Conservation (phyloP, 2,888 invertebrate species). For the Brachyptera risi region DNA sequence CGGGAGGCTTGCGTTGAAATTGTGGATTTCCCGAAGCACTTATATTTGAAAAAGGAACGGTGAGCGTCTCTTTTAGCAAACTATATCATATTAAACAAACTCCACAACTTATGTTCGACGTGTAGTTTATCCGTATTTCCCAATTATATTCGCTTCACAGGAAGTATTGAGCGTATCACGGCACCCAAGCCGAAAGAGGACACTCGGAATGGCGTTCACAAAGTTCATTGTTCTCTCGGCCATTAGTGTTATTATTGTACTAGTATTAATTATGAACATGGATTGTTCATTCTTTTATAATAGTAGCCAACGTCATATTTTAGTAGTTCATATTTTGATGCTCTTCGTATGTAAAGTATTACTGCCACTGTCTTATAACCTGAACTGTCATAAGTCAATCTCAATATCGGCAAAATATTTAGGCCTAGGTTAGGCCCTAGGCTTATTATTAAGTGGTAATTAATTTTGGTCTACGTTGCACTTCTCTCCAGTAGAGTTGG, state of each 20-base stretch:
- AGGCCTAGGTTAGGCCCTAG: background rate
- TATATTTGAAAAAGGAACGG: constrained; percentile 36
- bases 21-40: constrained; percentile 37
- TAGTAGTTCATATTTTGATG: too few relatives aligned
- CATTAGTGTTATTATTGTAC: constrained; percentile 30
- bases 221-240: constrained; percentile 52
- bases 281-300: too few relatives aligned
- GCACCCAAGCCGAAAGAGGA: constrained; percentile 49
- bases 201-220: constrained; percentile 53
- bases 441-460: too few relatives aligned
- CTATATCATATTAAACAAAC: constrained; percentile 23
- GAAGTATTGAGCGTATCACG: constrained; percentile 44
- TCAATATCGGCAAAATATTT: too few relatives aligned
- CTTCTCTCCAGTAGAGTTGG: too few relatives aligned
- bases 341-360: too few relatives aligned
- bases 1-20: constrained; percentile 32
- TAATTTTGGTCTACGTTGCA: too few relatives aligned
- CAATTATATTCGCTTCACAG: constrained; percentile 27
- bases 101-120: constrained; percentile 6
- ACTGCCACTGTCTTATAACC: too few relatives aligned
- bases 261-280: background rate
- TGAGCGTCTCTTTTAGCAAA: constrained; percentile 36
- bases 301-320: too few relatives aligned
- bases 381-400: too few relatives aligned
- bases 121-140: constrained; percentile 21